Percentiles rank a stretch among this genome's conserved stretches.
phyloP scores from a whole-genome alignment of 2,113 vertebrate genomes.

The Hoplias malabaricus region DNA sequence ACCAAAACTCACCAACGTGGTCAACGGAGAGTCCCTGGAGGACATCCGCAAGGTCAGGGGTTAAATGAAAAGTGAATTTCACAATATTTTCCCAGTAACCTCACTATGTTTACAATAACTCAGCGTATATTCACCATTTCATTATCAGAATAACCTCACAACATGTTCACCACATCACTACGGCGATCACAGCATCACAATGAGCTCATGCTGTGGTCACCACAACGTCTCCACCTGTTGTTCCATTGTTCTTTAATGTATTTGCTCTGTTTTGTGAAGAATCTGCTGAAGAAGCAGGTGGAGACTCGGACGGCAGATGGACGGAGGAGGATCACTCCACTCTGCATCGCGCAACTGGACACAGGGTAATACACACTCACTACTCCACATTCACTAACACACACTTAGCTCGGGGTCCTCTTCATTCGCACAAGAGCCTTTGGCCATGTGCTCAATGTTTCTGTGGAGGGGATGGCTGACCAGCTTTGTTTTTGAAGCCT shows the following conservation, averaged over 20 bases:
- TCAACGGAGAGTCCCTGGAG: slow-evolving; percentile 95
- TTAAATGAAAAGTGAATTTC: neutral
- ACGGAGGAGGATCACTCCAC: slow-evolving; percentile 91
- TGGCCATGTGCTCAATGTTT: too few relatives aligned
- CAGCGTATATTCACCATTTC: too few relatives aligned
- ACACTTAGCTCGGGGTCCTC: neutral
- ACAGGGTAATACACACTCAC: slow-evolving; percentile 80
- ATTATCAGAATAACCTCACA: neutral
- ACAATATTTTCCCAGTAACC: too few relatives aligned
- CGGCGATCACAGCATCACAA: too few relatives aligned
- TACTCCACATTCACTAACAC: slow-evolving; percentile 2
- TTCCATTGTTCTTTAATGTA: neutral
- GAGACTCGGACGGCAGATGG: slow-evolving; percentile 96
- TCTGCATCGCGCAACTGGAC: slow-evolving; percentile 98
- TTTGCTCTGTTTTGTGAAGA: slow-evolving; percentile 70
- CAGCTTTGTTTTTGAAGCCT: too few relatives aligned
- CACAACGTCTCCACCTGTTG: neutral
- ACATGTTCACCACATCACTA: too few relatives aligned
- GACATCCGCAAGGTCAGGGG: slow-evolving; percentile 90
- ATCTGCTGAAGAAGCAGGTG: slow-evolving; percentile 97
- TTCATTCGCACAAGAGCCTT: too few relatives aligned
- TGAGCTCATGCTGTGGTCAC: too few relatives aligned
- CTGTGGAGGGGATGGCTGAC: too few relatives aligned
- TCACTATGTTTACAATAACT: too few relatives aligned
- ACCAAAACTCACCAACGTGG: slow-evolving; percentile 87